A percentile compares a stretch with the other conserved stretches of the same genome.
Conservation (phyloP, 2,888 invertebrate genomes). For the Cerastoderma edule region DNA sequence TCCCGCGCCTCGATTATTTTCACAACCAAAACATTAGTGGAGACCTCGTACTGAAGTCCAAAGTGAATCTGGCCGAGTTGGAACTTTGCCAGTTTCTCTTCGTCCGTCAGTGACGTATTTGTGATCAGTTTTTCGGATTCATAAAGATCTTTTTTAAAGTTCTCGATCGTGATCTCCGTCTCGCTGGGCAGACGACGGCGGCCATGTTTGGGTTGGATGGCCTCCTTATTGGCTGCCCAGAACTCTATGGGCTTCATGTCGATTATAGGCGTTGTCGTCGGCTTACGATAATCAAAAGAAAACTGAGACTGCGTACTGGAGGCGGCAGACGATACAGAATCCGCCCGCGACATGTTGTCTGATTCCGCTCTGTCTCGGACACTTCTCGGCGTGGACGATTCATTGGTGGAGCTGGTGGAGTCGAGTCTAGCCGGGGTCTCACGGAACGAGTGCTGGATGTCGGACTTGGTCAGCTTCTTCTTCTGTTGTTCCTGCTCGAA, state of each 20-base stretch:
- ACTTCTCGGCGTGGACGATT: constrained; percentile 68
- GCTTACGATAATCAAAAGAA: constrained; percentile 67
- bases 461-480: constrained; percentile 73
- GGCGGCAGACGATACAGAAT: constrained; percentile 76
- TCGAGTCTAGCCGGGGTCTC: constrained; percentile 72
- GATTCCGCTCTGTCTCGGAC: constrained; percentile 76
- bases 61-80: constrained; percentile 82
- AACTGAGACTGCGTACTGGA: constrained; percentile 70
- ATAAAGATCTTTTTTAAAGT: constrained; percentile 83
- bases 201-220: constrained; percentile 80
- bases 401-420: constrained; percentile 73
- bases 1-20: constrained; percentile 84
- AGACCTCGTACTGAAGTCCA: constrained; percentile 82
- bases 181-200: constrained; percentile 79
- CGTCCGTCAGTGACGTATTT: constrained; percentile 79
- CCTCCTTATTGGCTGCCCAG: constrained; percentile 83
- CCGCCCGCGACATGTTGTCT: constrained; percentile 76
- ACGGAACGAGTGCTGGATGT: constrained; percentile 80
- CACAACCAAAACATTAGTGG: constrained; percentile 80
- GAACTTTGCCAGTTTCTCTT: constrained; percentile 81
- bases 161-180: constrained; percentile 82
- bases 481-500: constrained; percentile 52
- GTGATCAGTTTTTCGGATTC: constrained; percentile 68
- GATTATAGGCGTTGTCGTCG: constrained; percentile 80
- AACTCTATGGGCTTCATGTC: constrained; percentile 84